Evolutionary conservation across 2,888 invertebrate species (phyloP).

Genomic region (Chydorus sphaericus): DNA sequence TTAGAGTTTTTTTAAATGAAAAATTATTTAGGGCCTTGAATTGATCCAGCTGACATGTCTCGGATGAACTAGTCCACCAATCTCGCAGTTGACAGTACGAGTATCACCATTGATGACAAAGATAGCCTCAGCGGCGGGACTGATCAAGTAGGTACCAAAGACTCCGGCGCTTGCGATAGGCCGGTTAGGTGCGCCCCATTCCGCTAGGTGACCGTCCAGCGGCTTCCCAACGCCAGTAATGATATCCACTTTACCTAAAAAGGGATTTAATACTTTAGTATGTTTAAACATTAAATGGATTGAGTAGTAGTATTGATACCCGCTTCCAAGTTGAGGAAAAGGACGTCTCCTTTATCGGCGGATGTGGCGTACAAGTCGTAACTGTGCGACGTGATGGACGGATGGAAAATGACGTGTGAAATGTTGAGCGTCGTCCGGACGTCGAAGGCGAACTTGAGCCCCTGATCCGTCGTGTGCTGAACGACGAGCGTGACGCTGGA

Average conservation of each 20-base stretch:
- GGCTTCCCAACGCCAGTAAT: slow-evolving; percentile 54
- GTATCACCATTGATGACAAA: slow-evolving; percentile 55
- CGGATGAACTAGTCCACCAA: slow-evolving; percentile 49
- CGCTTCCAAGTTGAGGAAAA: slow-evolving; percentile 50
- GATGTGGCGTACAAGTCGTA: slow-evolving; percentile 59
- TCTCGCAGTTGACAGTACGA: slow-evolving; percentile 57
- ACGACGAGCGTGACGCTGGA: slow-evolving; percentile 45
- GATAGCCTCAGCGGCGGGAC: slow-evolving; percentile 50
- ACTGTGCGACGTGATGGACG: slow-evolving; percentile 51
- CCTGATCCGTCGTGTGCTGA: slow-evolving; percentile 46
- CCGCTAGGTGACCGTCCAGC: slow-evolving; percentile 37
- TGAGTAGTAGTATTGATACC: slow-evolving; percentile 31
- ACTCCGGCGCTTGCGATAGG: slow-evolving; percentile 50
- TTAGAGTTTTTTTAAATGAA: not conserved
- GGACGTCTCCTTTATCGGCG: slow-evolving; percentile 51
- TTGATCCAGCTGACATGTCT: slow-evolving; percentile 48
- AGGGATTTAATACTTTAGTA: slow-evolving; percentile 13
- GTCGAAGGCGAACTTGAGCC: slow-evolving; percentile 52
- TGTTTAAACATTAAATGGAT: not conserved
- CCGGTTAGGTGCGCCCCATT: slow-evolving; percentile 49
- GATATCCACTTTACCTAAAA: slow-evolving; percentile 53
- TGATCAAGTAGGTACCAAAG: slow-evolving; percentile 56
- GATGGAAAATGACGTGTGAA: slow-evolving; percentile 55
- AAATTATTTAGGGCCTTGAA: slow-evolving; percentile 13
- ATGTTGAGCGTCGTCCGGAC: slow-evolving; percentile 57